Evolutionary conservation across 2,888 invertebrate species (phyloP).

Genomic region (Dilophus febrilis): DNA sequence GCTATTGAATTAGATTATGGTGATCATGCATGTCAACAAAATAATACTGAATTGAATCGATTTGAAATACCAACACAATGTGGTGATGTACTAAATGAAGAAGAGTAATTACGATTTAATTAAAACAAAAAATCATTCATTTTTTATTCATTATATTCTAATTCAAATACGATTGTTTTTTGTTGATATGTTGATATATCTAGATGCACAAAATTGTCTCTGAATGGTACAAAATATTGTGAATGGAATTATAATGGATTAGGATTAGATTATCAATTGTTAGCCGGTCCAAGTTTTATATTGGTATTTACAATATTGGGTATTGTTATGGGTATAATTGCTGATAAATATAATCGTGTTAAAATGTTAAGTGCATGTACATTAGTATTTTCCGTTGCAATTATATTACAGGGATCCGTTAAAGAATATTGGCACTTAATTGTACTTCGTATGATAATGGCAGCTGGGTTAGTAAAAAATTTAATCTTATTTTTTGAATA

Average conservation of each 20-base stretch:
- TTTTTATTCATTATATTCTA: too few relatives aligned
- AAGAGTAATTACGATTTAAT: conserved; percentile 30
- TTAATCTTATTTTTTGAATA: conserved; percentile 1
- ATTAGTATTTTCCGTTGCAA: conserved; percentile 62
- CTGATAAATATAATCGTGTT: conserved; percentile 63
- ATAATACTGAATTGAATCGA: conserved; percentile 38
- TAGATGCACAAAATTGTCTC: conserved; percentile 45
- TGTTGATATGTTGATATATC: too few relatives aligned
- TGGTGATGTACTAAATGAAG: conserved; percentile 35
- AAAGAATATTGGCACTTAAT: conserved; percentile 82
- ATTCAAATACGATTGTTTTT: too few relatives aligned
- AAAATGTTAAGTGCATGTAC: conserved; percentile 60
- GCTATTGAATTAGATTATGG: conserved; percentile 74
- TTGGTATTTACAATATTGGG: conserved; percentile 80
- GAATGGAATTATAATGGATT: conserved; percentile 88
- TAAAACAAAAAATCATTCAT: too few relatives aligned
- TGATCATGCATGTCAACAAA: conserved; percentile 68
- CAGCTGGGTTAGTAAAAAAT: conserved; percentile 45
- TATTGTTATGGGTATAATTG: conserved; percentile 65
- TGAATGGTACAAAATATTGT: conserved; percentile 63
- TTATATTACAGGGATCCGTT: conserved; percentile 70
- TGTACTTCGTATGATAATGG: conserved; percentile 67
- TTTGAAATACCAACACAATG: conserved; percentile 38
- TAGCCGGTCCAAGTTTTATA: conserved; percentile 87
- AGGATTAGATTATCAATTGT: conserved; percentile 78